Conservation (phyloP, 2,797 vertebrate species). For the Lagodon rhomboides region DNA sequence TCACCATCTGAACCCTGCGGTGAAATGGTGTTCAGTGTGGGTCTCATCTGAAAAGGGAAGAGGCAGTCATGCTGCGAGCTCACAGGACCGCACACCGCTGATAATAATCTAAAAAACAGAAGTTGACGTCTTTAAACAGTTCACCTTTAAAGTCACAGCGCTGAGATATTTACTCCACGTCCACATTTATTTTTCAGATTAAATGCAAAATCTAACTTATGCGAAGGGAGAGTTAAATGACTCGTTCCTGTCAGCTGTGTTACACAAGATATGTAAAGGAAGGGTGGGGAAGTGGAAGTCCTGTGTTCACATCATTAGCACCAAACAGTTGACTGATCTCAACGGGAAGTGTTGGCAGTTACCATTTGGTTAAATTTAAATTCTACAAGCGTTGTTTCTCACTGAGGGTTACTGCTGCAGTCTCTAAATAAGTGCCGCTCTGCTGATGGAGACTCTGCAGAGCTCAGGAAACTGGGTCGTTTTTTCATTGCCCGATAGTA, state of each 20-base stretch:
- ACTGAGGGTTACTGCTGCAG: neutral
- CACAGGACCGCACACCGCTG: constrained; percentile 12
- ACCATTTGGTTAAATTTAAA: neutral
- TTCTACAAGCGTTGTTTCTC: neutral
- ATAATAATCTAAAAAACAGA: constrained; percentile 41
- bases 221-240: neutral
- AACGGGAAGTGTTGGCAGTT: constrained; percentile 9
- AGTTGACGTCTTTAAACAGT: constrained; percentile 27
- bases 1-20: neutral
- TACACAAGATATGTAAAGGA: constrained; percentile 47
- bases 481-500: neutral
- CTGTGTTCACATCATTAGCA: constrained; percentile 32
- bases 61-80: constrained; percentile 11
- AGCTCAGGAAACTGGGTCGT: neutral
- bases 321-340: neutral
- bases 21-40: neutral
- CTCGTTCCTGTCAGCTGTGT: neutral
- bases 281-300: constrained; percentile 60
- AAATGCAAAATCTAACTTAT: neutral
- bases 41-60: constrained; percentile 53
- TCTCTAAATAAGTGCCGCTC: neutral
- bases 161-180: neutral
- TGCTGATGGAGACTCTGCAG: neutral
- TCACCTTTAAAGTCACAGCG: neutral
- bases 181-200: neutral